Conservation (phyloP, 2,113 vertebrate genomes). For the Crotalus tigris region DNA sequence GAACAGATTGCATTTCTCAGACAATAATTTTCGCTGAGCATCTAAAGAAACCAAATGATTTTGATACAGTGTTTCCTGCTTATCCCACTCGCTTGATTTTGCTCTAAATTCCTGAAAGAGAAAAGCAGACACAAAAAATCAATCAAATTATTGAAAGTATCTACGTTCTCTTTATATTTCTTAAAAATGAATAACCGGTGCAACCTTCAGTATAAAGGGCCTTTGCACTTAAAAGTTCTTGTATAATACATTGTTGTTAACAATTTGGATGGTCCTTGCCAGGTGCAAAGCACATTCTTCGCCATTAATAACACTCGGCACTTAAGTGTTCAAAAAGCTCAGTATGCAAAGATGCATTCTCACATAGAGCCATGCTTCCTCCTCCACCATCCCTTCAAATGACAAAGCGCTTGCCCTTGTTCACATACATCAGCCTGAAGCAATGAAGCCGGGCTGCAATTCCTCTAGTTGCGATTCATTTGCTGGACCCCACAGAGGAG, state of each 20-base stretch:
- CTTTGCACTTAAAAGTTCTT: not conserved
- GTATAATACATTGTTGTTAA: not conserved
- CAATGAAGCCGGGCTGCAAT: not conserved
- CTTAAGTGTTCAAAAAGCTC: not conserved
- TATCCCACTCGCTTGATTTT: constrained; percentile 72
- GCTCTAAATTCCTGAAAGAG: constrained; percentile 67
- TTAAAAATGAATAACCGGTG: constrained; percentile 3
- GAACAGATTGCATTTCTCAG: constrained; percentile 66
- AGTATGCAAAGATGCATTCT: not conserved
- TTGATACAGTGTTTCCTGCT: constrained; percentile 62
- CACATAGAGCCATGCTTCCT: not conserved
- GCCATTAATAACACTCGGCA: not conserved
- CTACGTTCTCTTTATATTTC: constrained; percentile 10
- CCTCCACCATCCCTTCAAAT: not conserved
- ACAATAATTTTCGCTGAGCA: constrained; percentile 64
- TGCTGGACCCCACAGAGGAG: not conserved
- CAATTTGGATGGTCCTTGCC: not conserved
- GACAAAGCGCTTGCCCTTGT: not conserved
- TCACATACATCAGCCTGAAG: not conserved
- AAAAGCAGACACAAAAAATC: constrained; percentile 23
- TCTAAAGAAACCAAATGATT: constrained; percentile 63
- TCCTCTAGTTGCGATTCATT: not conserved
- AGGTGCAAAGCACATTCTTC: not conserved
- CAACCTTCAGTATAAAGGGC: not conserved
- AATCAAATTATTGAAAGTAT: constrained; percentile 20